Evolutionary conservation across 2,113 vertebrate species (phyloP).

Genomic region (Anhinga anhinga): DNA sequence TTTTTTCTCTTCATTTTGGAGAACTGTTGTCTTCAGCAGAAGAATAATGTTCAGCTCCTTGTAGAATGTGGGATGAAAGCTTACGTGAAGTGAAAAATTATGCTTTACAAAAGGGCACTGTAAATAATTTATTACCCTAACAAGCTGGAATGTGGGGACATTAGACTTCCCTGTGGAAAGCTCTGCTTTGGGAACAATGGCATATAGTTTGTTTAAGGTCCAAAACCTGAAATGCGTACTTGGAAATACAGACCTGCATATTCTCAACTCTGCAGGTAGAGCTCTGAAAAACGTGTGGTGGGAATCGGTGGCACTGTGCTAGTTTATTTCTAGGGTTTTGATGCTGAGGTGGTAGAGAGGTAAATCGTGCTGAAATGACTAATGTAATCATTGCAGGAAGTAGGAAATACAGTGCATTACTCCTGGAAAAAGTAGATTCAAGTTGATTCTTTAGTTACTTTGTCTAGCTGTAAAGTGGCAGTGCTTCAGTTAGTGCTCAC

Average conservation of each 20-base stretch:
- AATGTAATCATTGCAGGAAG: background rate
- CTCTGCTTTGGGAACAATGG: background rate
- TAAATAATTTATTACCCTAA: background rate
- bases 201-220: background rate
- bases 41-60: background rate
- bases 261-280: background rate
- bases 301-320: background rate
- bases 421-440: background rate
- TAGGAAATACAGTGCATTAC: background rate
- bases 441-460: background rate
- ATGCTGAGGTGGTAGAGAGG: background rate
- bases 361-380: background rate
- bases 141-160: background rate
- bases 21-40: background rate
- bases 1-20: background rate
- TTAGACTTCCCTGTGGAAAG: background rate
- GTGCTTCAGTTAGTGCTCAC: background rate
- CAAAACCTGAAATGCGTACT: background rate
- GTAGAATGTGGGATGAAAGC: background rate
- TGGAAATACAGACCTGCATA: background rate
- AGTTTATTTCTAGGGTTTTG: background rate
- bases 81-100: background rate
- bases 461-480: background rate
- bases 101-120: background rate
- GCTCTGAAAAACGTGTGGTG: rapidly evolving